Evolutionary conservation across 2,888 invertebrate genomes (phyloP), one percentile per base, ranked within the genome.

Genomic region (Tenthredo livida): DNA sequence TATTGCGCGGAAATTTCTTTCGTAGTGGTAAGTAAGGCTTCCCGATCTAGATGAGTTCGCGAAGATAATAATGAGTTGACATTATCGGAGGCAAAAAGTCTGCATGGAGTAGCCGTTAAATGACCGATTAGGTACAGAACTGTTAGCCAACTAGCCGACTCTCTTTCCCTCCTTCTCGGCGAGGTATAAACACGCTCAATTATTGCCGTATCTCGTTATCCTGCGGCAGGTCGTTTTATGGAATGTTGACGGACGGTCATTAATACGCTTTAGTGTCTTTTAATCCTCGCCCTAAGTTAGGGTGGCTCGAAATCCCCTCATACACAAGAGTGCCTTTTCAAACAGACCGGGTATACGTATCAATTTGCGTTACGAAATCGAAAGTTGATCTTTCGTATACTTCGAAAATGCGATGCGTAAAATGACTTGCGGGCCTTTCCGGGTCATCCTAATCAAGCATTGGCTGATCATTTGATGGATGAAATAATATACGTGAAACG

Each of bases 31-130:
- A 21, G 67, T 43, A 65, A 21, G 37, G 37, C 25, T 65, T 12
- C 40, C 85, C 75, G 50, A 80, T 54, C 61, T n/a, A n/a, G 84
- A 84, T 33, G 29, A 80, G 78, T 84, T 80, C 78, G 77, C 54
- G 12, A 33, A 65, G 67, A 67, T 65, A 75, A 84, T 43, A 75
- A 84, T 29, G 65, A 61, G 29, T 84, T 47, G 50, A 67, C 73
- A 75, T 77, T 29, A 47, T 77, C 15, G 9, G n/a, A 17, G 47
- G 25, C 47, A 77, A 54, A 29, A 33, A 77, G 77, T 54, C 50
- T 9, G 54, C 29, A 50, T 54, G 25, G 25, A 50, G 54, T 50
- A 33, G 33, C 54, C 77, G 77, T 77, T 33, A 77, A 77, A 54
- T 77, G 77, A 77, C 77, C 77, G 77, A 50, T 50, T 77, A 50